Conservation (phyloP, 2,888 invertebrate genomes). For the Brenthis hecate region DNA sequence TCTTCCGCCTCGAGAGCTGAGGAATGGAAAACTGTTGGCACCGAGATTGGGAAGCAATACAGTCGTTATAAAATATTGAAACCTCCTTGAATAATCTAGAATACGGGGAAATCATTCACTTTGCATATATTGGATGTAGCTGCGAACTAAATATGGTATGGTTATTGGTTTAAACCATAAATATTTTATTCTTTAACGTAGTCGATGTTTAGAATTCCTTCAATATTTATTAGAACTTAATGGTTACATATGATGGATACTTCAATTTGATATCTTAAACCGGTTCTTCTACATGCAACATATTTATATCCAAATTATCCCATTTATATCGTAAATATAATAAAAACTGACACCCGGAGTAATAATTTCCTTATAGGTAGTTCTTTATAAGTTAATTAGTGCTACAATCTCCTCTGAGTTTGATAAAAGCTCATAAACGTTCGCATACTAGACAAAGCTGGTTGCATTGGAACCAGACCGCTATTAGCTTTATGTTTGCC, state of each 20-base stretch:
- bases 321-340: too few species aligned
- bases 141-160: neutral
- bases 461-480: slow-evolving; percentile 21
- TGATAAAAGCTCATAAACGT: neutral
- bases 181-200: too few species aligned
- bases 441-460: slow-evolving; percentile 6
- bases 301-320: too few species aligned
- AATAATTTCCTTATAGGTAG: too few species aligned
- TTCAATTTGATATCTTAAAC: too few species aligned
- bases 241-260: too few species aligned
- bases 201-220: too few species aligned
- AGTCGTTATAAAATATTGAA: slow-evolving; percentile 32
- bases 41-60: slow-evolving; percentile 29
- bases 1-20: slow-evolving; percentile 4
- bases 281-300: too few species aligned
- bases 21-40: slow-evolving; percentile 35
- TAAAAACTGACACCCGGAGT: too few species aligned
- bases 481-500: slow-evolving; percentile 38
- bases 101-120: slow-evolving; percentile 11
- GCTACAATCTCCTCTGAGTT: too few species aligned
- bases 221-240: too few species aligned
- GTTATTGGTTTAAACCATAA: neutral
- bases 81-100: slow-evolving; percentile 20
- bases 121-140: neutral
- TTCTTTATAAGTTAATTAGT: too few species aligned